phyloP scores from a whole-genome alignment of 2,797 vertebrate species.

The Nasua narica region DNA sequence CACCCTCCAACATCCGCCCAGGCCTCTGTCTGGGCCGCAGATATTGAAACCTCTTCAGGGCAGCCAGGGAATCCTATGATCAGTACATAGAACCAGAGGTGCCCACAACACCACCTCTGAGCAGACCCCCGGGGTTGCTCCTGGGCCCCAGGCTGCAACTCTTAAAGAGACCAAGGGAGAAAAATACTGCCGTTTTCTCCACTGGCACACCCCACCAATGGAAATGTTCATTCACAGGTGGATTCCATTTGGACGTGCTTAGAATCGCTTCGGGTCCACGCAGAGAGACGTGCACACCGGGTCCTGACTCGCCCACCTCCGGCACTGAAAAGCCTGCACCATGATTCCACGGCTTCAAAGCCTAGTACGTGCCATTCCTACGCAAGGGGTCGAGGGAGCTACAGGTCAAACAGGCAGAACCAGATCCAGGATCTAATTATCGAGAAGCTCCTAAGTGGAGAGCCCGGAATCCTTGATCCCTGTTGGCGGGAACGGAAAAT shows the following conservation, averaged over 20 bases:
- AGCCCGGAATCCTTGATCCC: background rate
- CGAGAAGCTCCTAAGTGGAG: background rate
- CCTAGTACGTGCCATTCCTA: too few species aligned
- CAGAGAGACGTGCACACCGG: background rate
- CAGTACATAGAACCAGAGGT: background rate
- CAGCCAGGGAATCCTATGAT: background rate
- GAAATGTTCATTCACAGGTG: background rate
- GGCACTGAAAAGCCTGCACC: too few species aligned
- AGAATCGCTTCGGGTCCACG: background rate
- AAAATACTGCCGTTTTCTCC: background rate
- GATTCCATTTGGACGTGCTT: background rate
- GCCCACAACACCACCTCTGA: background rate
- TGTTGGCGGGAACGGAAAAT: background rate
- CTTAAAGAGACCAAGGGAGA: background rate
- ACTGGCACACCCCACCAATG: too few species aligned
- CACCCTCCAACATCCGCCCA: background rate
- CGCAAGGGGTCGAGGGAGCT: background rate
- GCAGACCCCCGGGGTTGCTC: background rate
- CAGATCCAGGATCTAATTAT: background rate
- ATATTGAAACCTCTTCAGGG: background rate
- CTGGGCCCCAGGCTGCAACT: background rate
- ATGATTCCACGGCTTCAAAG: background rate
- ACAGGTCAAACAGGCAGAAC: background rate
- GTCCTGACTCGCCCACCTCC: background rate
- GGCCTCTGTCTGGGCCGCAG: background rate